These are phyloP conservation scores for Pherbina coryleti DNA, from an alignment of 2,888 invertebrate genomes.

Conservation along the genomic window DNA sequence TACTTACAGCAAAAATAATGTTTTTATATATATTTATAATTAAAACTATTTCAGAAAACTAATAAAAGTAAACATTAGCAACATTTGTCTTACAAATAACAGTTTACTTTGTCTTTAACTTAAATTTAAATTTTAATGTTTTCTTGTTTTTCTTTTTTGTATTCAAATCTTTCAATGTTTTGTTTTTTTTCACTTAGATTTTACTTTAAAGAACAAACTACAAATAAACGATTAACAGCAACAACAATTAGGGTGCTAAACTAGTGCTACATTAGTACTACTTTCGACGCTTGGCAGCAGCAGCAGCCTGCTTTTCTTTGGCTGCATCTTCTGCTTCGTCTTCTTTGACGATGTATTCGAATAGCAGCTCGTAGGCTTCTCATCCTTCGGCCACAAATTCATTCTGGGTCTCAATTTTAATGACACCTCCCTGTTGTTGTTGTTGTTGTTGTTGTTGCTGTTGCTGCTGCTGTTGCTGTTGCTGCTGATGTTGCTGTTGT, in stretches of 20 bases:
- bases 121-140: slow-evolving; percentile 36
- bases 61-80: slow-evolving; percentile 42
- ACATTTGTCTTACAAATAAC: slow-evolving; percentile 46
- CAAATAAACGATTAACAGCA: slow-evolving; percentile 64
- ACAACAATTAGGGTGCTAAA: slow-evolving; percentile 48
- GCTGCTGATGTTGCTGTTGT: slow-evolving; percentile 51
- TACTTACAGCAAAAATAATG: slow-evolving; percentile 15
- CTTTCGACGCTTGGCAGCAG: slow-evolving; percentile 30
- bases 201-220: slow-evolving; percentile 56
- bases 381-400: slow-evolving; percentile 57
- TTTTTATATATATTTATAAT: slow-evolving; percentile 27
- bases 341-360: slow-evolving; percentile 62
- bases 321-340: slow-evolving; percentile 49
- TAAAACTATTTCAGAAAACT: slow-evolving; percentile 37
- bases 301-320: slow-evolving; percentile 30
- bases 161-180: slow-evolving; percentile 35
- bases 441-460: slow-evolving; percentile 58
- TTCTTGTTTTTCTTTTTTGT: slow-evolving; percentile 42
- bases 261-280: slow-evolving; percentile 18
- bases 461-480: slow-evolving; percentile 51
- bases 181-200: slow-evolving; percentile 45
- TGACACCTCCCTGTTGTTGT: slow-evolving; percentile 18
- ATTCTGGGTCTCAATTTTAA: slow-evolving; percentile 34
- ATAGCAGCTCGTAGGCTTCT: slow-evolving; percentile 60
- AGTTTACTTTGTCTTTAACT: slow-evolving; percentile 41